Conservation (phyloP, 2,113 vertebrate species). For the Dermatemys mawii region DNA sequence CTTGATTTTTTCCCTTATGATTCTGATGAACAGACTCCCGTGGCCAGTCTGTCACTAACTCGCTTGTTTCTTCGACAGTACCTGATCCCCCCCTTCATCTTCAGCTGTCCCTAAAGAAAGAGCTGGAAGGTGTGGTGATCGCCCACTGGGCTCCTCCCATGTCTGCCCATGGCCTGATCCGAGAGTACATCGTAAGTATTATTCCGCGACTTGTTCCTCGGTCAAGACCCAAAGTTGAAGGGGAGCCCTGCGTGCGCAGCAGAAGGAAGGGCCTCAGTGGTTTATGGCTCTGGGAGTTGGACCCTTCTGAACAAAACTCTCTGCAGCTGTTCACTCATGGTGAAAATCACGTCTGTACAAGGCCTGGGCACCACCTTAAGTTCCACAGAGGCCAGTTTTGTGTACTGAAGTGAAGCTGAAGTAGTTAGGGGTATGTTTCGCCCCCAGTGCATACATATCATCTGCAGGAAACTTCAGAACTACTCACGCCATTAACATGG, state of each 20-base stretch:
- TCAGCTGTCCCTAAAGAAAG: conserved; percentile 85
- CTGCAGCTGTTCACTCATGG: neutral
- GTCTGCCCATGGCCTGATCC: conserved; percentile 88
- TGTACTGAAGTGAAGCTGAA: neutral
- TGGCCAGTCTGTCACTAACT: neutral
- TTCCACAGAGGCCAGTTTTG: neutral
- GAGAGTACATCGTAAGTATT: conserved; percentile 93
- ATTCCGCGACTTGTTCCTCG: accelerated
- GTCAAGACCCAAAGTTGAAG: accelerated
- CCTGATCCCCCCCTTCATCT: conserved; percentile 91
- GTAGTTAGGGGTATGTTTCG: neutral
- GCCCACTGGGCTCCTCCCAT: conserved; percentile 86
- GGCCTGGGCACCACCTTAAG: neutral
- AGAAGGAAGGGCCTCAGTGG: neutral
- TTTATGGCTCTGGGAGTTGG: accelerated
- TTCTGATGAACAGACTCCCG: accelerated
- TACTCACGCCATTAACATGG: neutral
- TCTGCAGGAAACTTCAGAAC: neutral
- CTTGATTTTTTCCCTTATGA: accelerated
- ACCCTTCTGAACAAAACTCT: neutral
- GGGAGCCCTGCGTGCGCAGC: neutral
- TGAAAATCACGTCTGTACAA: neutral
- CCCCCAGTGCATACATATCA: neutral
- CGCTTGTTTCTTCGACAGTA: conserved; percentile 77
- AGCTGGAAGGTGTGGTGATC: conserved; percentile 83